phyloP scores from a whole-genome alignment of 2,888 invertebrate genomes.

The Linyphia triangularis region DNA sequence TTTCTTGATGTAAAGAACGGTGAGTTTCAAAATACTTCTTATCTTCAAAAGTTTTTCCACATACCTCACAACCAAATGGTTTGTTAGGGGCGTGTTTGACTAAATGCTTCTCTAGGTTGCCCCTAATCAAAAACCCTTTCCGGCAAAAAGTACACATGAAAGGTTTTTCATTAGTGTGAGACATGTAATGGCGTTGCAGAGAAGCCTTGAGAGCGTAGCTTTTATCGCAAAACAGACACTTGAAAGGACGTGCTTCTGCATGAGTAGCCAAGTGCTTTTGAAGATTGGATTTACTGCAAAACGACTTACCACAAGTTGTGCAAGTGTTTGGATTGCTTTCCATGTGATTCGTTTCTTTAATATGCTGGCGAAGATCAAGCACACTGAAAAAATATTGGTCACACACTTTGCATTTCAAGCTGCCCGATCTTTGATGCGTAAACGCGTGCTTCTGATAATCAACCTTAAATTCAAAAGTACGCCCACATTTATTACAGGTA shows the following conservation, averaged over 20 bases:
- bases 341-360: not conserved
- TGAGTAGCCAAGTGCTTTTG: not conserved
- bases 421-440: too few species aligned
- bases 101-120: not conserved
- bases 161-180: not conserved
- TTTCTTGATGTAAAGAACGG: not conserved
- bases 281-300: not conserved
- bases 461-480: too few species aligned
- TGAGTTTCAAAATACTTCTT: not conserved
- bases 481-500: too few species aligned
- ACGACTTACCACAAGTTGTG: not conserved
- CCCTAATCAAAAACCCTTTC: not conserved
- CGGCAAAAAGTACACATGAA: not conserved
- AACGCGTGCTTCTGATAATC: too few species aligned
- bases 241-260: not conserved
- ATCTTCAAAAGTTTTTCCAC: constrained; percentile 21
- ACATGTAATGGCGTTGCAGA: not conserved
- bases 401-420: too few species aligned
- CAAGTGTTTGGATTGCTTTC: not conserved
- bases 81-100: not conserved
- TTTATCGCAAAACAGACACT: not conserved
- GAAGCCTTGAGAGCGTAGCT: not conserved
- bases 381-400: too few species aligned
- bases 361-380: not conserved
- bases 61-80: constrained; percentile 10